Base-by-base conservation (phyloP, 2,113 vertebrate species). In the Aptenodytes forsteri region DNA sequence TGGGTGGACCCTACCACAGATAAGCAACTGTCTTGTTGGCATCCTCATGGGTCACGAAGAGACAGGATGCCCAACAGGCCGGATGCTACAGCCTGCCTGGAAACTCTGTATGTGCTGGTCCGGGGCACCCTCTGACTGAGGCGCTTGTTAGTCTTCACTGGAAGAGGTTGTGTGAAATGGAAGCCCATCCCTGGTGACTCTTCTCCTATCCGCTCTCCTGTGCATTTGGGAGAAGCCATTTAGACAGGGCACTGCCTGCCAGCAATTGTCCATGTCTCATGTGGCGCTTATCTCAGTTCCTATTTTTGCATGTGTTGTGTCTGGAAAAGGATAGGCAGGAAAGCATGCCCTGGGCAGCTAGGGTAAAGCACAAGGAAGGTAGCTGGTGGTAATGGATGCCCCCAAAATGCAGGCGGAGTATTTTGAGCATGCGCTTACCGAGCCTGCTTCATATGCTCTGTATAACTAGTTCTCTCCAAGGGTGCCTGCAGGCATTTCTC, bases 61-160 rank as follows among this genome's bases (percentile, higher is more conserved):
- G 50, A 32, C 34, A n/a, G 21, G 16, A 47, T 18, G 17, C 15
- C 27, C 58, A 65, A 22, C 14, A 78, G 34, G 32, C 26, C 46
- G 36, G 44, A 9, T 77, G 46, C n/a, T 76, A 38, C 69, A 87
- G 17, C 19, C 66, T 62, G 54, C 55, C 30, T 44, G 44, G 38
- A 32, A 79, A n/a, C 32, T 52, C 22, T 32, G 5, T 58, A 6
- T 11, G 5, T 42, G 21, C 34, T 42, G 13, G 6, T 62, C 17
- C 19, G 34, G 13, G 11, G 8, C 36, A 71, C 23, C 22, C 5
- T 75, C 58, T 80, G 61, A 52, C 10, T 30, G 29, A 16, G 13
- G 5, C 0, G 1, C 6, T 27, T 1, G 5, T 29, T 38, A 46
- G 34, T n/a, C 7, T 44, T 67, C 13, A 4, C 10, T n/a, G 58